Evolutionary conservation across 2,888 invertebrate species (phyloP).

Genomic region (Scaptodrosophila latifasciaeformis): DNA sequence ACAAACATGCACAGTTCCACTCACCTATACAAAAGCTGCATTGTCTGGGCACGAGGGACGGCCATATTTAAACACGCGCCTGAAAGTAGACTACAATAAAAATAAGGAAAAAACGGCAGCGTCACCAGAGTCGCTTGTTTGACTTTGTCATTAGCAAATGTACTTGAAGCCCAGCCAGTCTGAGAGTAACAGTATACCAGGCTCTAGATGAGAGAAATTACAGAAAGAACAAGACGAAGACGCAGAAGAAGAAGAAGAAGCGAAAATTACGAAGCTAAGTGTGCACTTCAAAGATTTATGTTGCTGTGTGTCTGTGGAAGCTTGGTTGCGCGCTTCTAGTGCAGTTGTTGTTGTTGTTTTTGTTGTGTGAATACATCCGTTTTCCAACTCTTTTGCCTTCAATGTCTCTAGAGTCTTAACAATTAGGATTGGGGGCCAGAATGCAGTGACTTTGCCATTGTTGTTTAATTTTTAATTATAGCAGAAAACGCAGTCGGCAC

Average conservation of each 20-base stretch:
- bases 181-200: background rate
- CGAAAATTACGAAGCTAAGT: constrained; percentile 35
- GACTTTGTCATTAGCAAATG: constrained; percentile 62
- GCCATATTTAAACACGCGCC: constrained; percentile 12
- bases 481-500: background rate
- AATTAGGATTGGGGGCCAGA: constrained; percentile 10
- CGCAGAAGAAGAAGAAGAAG: background rate
- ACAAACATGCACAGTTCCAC: background rate
- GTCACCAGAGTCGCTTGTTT: too few species aligned
- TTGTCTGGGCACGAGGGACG: constrained; percentile 42
- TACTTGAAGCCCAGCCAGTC: constrained; percentile 36
- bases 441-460: constrained; percentile 4
- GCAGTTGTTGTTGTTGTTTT: background rate
- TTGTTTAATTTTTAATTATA: constrained; percentile 31
- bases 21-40: constrained; percentile 34
- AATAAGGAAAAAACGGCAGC: constrained; percentile 9
- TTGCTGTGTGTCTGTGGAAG: constrained; percentile 4
- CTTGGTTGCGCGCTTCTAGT: background rate
- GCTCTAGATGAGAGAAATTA: background rate
- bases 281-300: constrained; percentile 51
- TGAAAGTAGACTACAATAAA: constrained; percentile 35
- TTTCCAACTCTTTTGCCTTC: constrained; percentile 4
- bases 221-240: background rate
- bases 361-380: constrained; percentile 32
- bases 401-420: constrained; percentile 48